Conservation (phyloP, 2,888 invertebrate species). For the Hydroisotoma schaefferi region DNA sequence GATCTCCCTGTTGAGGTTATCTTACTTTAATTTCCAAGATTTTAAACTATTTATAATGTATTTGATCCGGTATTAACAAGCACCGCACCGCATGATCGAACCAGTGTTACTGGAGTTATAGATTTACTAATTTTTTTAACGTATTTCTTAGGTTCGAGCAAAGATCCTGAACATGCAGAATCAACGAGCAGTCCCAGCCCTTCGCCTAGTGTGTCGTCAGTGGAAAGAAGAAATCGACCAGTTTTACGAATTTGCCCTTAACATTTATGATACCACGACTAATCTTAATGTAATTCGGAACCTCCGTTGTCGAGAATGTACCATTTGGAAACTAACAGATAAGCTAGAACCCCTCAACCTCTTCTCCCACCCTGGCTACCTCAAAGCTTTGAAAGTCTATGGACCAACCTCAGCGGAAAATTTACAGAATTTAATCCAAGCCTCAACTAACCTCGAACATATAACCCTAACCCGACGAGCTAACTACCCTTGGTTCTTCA, state of each 20-base stretch:
- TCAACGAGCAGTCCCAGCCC: conserved; percentile 29
- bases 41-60: background rate
- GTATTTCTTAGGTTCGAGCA: conserved; percentile 34
- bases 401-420: conserved; percentile 40
- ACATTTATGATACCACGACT: conserved; percentile 38
- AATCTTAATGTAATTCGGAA: conserved; percentile 28
- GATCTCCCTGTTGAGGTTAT: conserved; percentile 33
- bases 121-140: background rate
- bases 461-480: conserved; percentile 38
- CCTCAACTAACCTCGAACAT: conserved; percentile 35
- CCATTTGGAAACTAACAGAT: conserved; percentile 41
- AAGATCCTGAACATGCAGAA: conserved; percentile 38
- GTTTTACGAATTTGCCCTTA: conserved; percentile 37
- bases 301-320: conserved; percentile 34
- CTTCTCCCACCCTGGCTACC: conserved; percentile 37
- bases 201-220: conserved; percentile 31
- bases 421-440: conserved; percentile 35
- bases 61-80: too few relatives aligned
- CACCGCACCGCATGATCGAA: too few relatives aligned
- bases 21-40: background rate
- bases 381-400: conserved; percentile 38
- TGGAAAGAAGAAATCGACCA: conserved; percentile 40
- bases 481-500: conserved; percentile 42
- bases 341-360: conserved; percentile 26
- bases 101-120: background rate